phyloP scores from a whole-genome alignment of 2,113 vertebrate genomes.

The Passer montanus region DNA sequence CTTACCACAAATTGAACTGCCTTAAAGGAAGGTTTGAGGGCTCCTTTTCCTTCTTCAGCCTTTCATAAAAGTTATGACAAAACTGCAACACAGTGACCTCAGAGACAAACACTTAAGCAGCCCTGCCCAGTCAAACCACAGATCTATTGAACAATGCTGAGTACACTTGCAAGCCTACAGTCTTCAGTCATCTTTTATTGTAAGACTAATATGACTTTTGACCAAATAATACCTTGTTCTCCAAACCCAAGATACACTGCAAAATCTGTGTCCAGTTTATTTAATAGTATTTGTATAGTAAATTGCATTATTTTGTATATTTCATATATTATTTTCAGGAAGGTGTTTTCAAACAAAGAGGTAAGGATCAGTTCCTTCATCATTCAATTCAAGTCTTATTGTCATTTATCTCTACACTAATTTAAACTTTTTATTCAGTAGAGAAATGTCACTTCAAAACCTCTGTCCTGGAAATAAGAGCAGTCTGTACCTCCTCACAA shows the following conservation, averaged over 20 bases:
- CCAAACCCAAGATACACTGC: not conserved
- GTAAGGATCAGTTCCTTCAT: not conserved
- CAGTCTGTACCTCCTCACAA: not conserved
- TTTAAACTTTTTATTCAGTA: not conserved
- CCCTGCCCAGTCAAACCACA: slow-evolving; percentile 9
- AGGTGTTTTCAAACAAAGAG: not conserved
- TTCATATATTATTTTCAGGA: not conserved
- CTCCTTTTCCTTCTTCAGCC: not conserved
- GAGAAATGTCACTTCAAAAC: not conserved
- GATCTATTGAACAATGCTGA: not conserved
- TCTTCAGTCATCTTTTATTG: not conserved
- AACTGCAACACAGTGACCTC: not conserved
- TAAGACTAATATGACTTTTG: not conserved
- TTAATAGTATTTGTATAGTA: not conserved
- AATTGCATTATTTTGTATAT: not conserved
- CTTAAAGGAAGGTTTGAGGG: not conserved
- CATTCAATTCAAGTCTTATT: not conserved
- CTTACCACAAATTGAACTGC: not conserved
- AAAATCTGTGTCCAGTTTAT: not conserved
- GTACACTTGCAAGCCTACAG: not conserved
- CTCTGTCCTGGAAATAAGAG: not conserved
- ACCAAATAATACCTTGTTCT: not conserved
- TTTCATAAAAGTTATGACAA: not conserved
- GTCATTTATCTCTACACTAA: not conserved
- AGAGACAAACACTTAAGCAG: not conserved